These are phyloP conservation scores for Tryphoninae sp. DNA, from an alignment of 2,888 invertebrate species.

Conservation along the genomic window DNA sequence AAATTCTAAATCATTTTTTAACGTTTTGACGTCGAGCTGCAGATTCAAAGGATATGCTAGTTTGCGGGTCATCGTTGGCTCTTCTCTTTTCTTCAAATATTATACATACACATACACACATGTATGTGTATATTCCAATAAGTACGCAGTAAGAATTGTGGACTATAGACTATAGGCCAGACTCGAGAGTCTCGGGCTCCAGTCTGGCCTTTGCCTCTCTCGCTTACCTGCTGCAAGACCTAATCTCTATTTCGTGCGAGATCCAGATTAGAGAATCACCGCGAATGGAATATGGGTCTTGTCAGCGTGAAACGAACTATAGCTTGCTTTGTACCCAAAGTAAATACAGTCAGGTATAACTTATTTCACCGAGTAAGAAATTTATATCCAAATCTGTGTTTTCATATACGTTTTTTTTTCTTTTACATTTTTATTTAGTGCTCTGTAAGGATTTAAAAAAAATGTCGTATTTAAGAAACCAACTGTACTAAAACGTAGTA, in stretches of 20 bases:
- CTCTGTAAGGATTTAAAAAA: no score
- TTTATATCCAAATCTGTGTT: no score
- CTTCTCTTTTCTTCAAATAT: background rate
- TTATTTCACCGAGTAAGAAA: no score
- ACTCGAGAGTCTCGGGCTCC: constrained; percentile 21
- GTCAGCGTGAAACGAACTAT: constrained; percentile 41
- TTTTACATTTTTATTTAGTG: no score
- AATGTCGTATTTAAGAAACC: no score
- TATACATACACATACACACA: background rate
- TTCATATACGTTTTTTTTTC: no score
- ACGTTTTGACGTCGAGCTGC: constrained; percentile 36
- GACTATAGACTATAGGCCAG: background rate
- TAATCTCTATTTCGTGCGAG: constrained; percentile 60
- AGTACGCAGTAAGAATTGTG: background rate
- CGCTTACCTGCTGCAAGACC: constrained; percentile 49
- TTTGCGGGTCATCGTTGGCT: constrained; percentile 19
- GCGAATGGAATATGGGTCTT: constrained; percentile 30
- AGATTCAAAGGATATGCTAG: constrained; percentile 34
- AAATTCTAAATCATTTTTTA: constrained; percentile 51
- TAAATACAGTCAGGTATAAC: no score
- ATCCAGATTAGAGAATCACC: constrained; percentile 42
- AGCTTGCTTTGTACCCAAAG: background rate
- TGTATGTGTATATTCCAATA: background rate
- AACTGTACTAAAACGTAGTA: no score
- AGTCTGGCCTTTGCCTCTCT: constrained; percentile 47